These are phyloP conservation scores for Eugnorisma glareosa DNA, from an alignment of 2,888 invertebrate species.

Conservation along the genomic window DNA sequence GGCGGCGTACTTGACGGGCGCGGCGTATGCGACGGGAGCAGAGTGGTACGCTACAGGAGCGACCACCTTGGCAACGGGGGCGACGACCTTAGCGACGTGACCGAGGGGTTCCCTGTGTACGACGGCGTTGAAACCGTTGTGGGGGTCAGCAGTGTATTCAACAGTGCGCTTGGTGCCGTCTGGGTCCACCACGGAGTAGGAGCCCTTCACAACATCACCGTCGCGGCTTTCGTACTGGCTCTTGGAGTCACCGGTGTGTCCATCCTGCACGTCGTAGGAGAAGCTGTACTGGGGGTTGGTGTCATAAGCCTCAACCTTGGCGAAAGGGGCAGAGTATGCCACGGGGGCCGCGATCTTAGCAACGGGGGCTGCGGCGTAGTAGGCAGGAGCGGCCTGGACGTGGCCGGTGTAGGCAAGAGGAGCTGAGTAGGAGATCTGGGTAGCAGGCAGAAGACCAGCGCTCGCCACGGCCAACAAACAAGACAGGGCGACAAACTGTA, in stretches of 20 bases:
- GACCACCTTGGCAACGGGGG: constrained; percentile 68
- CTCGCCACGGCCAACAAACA: constrained; percentile 77
- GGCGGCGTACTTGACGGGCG: constrained; percentile 56
- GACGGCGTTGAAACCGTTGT: constrained; percentile 89
- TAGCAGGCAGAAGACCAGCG: constrained; percentile 76
- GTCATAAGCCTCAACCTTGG: constrained; percentile 76
- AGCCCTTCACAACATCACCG: constrained; percentile 88
- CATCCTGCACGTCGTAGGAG: constrained; percentile 88
- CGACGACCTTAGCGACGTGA: constrained; percentile 74
- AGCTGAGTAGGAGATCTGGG: constrained; percentile 69
- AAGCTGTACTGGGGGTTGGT: constrained; percentile 82
- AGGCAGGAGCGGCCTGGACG: constrained; percentile 72
- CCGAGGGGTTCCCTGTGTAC: constrained; percentile 85
- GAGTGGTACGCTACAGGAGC: constrained; percentile 70
- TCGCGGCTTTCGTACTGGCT: constrained; percentile 86
- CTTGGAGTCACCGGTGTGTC: constrained; percentile 87
- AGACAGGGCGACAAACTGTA: constrained; percentile 78
- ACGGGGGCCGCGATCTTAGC: constrained; percentile 74
- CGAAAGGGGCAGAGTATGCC: constrained; percentile 75
- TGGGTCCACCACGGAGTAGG: constrained; percentile 87
- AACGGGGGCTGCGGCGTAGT: constrained; percentile 71
- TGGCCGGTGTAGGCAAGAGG: constrained; percentile 73
- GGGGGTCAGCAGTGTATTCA: constrained; percentile 88
- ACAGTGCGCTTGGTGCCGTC: constrained; percentile 88
- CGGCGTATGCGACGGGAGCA: constrained; percentile 67